These are phyloP conservation scores for Pelvicachromis taeniatus DNA, from an alignment of 2,113 vertebrate species.

Conservation along the genomic window DNA sequence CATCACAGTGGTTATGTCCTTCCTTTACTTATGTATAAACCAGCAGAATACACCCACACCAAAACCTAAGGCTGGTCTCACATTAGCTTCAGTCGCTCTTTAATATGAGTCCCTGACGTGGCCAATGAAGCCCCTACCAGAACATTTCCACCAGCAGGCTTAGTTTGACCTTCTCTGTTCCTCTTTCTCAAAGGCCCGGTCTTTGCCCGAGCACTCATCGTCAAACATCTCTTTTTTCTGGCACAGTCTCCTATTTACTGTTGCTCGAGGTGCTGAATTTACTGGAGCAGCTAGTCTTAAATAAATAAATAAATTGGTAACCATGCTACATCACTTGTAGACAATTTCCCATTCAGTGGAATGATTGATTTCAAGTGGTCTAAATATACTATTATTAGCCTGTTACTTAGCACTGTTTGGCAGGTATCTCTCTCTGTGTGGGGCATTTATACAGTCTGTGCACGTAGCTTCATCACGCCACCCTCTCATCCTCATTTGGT, in stretches of 20 bases:
- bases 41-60: neutral
- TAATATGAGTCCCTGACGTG: neutral
- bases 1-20: neutral
- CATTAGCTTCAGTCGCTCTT: neutral
- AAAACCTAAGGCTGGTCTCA: neutral
- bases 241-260: neutral
- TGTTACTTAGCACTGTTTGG: neutral
- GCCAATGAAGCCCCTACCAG: neutral
- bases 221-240: neutral
- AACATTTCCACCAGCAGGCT: neutral
- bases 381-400: neutral
- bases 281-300: neutral
- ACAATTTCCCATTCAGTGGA: neutral
- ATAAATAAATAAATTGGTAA: neutral
- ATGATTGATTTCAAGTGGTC: neutral
- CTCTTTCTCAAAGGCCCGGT: neutral
- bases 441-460: neutral
- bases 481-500: neutral
- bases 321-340: neutral
- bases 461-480: neutral
- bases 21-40: neutral
- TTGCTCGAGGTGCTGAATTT: neutral
- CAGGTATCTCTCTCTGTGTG: neutral
- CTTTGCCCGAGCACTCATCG: neutral
- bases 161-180: neutral